Base-by-base conservation (phyloP, 1,140 invertebrate species). In the Euwallacea similis region DNA sequence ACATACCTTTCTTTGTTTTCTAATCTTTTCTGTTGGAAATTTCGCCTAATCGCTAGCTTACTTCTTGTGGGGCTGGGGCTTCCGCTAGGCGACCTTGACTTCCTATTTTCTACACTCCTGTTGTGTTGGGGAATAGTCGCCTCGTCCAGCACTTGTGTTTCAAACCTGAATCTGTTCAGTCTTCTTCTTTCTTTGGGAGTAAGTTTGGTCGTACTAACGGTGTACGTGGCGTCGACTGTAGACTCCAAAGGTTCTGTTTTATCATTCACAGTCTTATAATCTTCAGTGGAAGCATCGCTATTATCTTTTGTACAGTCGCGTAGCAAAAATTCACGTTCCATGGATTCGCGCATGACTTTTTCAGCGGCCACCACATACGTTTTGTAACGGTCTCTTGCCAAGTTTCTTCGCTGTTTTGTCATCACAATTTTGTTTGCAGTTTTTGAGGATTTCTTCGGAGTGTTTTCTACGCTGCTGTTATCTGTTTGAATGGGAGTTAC, bases 301-400 rank as follows among this genome's bases (percentile, higher is more conserved):
- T 33, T 42, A 15, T 64, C 72, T 56, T 73, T 71, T 16, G 56
- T 16, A 33, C 21, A 33, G 41, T 65, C 46, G 68, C 46, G 44
- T 44, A 15, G 15, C 54, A 73, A 46, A 43, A 41, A 42, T 47
- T 69, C 77, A 41, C 70, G 66, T 76, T 78, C 66, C 79, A 78
- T 66, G 44, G 53, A 68, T 65, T 76, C 75, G 33, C 79, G 77
- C 63, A 82, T 80, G 15, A 83, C 81, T 72, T 83, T 81, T 58
- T 85, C 86, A 13, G 87, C 87, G 11, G 85, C 87, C 46, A 93
- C 91, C 0, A 90, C 93, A 75, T 93, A 93, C 0, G 92, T 93
- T 77, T 88, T 89, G 76, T 90, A 93, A 62, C 91, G 85, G 74
- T 93, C 90, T 78, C 91, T 91, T 2, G 87, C 85, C 21, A 90